Percentiles rank a stretch among this genome's conserved stretches.
These are phyloP conservation scores for Serilophus lunatus DNA, from an alignment of 2,113 vertebrate genomes.

Conservation along the genomic window DNA sequence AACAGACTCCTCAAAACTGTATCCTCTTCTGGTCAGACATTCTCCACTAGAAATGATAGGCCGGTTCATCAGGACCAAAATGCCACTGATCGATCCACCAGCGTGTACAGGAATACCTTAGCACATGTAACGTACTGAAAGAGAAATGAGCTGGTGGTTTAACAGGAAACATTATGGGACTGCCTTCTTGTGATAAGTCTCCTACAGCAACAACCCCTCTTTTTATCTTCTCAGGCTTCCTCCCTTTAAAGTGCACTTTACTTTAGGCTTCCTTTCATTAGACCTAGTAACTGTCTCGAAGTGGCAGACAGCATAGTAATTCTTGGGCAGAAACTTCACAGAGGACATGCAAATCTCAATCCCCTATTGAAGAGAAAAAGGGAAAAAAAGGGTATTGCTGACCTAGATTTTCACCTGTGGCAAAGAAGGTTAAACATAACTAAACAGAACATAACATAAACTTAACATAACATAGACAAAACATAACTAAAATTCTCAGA, in stretches of 20 bases:
- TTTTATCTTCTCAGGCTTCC: background rate
- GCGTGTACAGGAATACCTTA: background rate
- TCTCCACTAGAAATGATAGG: background rate
- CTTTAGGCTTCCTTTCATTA: background rate
- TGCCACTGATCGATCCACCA: background rate
- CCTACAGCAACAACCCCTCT: background rate
- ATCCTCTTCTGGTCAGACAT: conserved; percentile 19
- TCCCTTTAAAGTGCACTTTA: background rate
- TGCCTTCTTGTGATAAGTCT: background rate
- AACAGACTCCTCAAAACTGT: background rate
- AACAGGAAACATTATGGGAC: background rate
- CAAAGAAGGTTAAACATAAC: background rate
- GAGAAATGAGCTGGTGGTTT: background rate
- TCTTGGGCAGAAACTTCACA: background rate
- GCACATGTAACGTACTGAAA: background rate
- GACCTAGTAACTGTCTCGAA: background rate
- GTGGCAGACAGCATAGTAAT: background rate
- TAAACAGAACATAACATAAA: too few relatives aligned
- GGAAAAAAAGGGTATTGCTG: background rate
- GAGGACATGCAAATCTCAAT: background rate
- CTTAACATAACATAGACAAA: too few relatives aligned
- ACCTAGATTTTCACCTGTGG: background rate
- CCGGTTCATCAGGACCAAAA: background rate
- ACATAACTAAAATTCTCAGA: background rate
- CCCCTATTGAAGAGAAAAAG: background rate